Percentiles rank a stretch among this genome's conserved stretches.
These are phyloP conservation scores for Typhlomys cinereus DNA, from an alignment of 2,113 vertebrate genomes.

Conservation along the genomic window DNA sequence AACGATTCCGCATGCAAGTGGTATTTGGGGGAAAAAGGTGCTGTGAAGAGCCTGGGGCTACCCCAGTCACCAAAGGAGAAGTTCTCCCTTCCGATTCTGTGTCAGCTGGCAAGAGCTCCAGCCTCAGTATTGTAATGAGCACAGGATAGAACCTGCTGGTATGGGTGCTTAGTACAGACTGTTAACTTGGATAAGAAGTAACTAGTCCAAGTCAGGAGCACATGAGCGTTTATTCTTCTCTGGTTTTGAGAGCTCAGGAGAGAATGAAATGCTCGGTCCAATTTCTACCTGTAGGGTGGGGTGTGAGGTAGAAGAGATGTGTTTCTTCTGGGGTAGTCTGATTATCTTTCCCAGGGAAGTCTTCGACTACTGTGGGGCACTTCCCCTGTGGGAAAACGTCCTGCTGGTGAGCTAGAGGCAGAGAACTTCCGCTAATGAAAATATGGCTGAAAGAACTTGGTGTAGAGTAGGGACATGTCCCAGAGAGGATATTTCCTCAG, in stretches of 20 bases:
- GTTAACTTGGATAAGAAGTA: not conserved
- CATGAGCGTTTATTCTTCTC: slow-evolving; percentile 3
- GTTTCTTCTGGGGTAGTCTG: not conserved
- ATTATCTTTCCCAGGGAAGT: not conserved
- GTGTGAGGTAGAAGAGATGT: not conserved
- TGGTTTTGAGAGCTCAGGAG: not conserved
- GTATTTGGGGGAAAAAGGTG: not conserved
- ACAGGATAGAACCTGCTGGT: not conserved
- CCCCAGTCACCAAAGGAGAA: not conserved
- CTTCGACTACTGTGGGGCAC: slow-evolving; percentile 37
- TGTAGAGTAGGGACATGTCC: slow-evolving; percentile 14
- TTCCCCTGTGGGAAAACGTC: not conserved
- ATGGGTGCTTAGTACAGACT: not conserved
- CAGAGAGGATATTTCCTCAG: too few species aligned
- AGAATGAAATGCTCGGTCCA: slow-evolving; percentile 41
- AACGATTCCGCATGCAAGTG: not conserved
- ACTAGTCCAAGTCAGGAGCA: not conserved
- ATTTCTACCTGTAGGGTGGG: not conserved
- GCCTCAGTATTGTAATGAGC: not conserved
- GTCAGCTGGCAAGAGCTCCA: not conserved
- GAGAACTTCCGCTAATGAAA: slow-evolving; percentile 62
- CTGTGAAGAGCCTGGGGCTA: not conserved
- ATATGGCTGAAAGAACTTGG: slow-evolving; percentile 66
- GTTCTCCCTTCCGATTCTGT: not conserved
- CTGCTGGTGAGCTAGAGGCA: not conserved